Conservation (phyloP, 2,113 vertebrate species). For the Catagonus wagneri region DNA sequence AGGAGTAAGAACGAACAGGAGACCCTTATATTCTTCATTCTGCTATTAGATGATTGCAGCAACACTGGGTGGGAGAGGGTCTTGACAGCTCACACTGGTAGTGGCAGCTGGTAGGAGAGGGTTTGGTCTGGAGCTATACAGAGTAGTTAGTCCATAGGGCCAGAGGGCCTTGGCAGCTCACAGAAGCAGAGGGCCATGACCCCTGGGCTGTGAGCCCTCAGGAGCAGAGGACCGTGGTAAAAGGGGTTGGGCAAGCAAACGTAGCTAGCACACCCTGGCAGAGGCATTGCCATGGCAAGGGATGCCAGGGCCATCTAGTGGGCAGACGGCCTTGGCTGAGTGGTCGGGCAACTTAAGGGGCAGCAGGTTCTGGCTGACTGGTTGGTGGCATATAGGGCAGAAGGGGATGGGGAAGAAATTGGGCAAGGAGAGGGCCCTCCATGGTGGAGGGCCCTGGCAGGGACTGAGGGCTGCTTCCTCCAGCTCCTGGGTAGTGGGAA, state of each 20-base stretch:
- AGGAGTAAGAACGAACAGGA: background rate
- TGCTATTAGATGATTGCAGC: background rate
- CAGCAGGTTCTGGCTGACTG: background rate
- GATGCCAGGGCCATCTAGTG: background rate
- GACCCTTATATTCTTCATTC: slow-evolving; percentile 15
- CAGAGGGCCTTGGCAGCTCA: background rate
- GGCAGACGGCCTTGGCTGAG: background rate
- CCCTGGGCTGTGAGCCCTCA: background rate
- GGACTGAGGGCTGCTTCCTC: background rate
- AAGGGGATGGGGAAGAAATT: background rate
- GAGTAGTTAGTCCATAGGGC: background rate
- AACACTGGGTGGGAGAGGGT: background rate
- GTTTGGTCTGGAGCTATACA: background rate
- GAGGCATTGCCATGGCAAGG: background rate
- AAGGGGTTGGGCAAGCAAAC: background rate
- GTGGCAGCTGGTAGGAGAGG: background rate
- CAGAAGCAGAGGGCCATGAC: background rate
- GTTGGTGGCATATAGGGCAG: background rate
- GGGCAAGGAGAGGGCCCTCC: background rate
- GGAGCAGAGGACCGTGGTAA: background rate
- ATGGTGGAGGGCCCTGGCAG: background rate
- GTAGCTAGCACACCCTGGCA: background rate
- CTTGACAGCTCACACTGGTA: background rate
- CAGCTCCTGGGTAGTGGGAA: background rate
- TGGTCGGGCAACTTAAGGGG: background rate